Evolutionary conservation across 1,140 invertebrate genomes (phyloP).

Genomic region (Pseudomyrmex flavicornis): DNA sequence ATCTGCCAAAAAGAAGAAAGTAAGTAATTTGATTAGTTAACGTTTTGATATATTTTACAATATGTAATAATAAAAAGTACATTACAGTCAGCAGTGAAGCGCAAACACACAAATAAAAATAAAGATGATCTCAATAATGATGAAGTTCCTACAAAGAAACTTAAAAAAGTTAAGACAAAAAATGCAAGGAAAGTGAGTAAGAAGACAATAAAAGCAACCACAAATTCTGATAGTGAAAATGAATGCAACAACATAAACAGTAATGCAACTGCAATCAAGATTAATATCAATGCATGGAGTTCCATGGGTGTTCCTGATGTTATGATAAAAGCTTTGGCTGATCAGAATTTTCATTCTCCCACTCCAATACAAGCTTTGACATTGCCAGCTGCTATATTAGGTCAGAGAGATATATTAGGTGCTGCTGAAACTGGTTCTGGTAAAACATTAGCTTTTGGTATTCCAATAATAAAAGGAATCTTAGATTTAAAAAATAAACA

Average conservation of each 20-base stretch:
- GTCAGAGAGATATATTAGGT: conserved; percentile 94
- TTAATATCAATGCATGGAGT: conserved; percentile 90
- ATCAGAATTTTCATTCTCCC: conserved; percentile 92
- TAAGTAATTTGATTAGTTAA: conserved; percentile 20
- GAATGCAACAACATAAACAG: conserved; percentile 70
- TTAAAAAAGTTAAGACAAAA: background rate
- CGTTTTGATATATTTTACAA: background rate
- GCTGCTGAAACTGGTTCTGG: conserved; percentile 99
- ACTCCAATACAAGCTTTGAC: conserved; percentile 93
- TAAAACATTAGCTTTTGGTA: conserved; percentile 98
- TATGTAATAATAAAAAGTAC: background rate
- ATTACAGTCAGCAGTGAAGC: conserved; percentile 59
- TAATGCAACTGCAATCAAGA: conserved; percentile 51
- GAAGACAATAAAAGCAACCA: conserved; percentile 43
- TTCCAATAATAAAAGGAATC: conserved; percentile 95
- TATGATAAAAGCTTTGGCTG: conserved; percentile 90
- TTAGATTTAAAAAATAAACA: conserved; percentile 88
- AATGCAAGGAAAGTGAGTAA: conserved; percentile 46
- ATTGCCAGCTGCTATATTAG: conserved; percentile 94
- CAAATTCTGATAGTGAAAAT: conserved; percentile 38
- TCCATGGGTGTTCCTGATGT: conserved; percentile 88
- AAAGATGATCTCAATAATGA: background rate
- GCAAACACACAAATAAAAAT: conserved; percentile 4
- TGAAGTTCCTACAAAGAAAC: conserved; percentile 40
- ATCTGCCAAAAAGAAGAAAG: conserved; percentile 22